phyloP scores from a whole-genome alignment of 2,113 vertebrate genomes.

The Lampris megalopsis region DNA sequence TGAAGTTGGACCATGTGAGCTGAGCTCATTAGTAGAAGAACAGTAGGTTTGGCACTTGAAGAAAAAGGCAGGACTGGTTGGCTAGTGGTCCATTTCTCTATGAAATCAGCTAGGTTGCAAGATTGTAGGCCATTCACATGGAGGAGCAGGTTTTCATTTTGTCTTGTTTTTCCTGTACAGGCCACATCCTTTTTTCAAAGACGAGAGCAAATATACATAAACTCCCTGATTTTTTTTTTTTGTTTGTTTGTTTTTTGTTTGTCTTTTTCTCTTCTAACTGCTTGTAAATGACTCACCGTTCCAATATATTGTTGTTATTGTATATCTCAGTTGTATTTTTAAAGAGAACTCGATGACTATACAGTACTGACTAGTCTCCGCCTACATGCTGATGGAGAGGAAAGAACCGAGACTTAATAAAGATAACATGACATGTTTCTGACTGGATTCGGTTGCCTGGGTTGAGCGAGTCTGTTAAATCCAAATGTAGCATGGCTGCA shows the following conservation, averaged over 20 bases:
- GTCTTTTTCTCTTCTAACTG: conserved; percentile 12
- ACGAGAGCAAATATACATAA: not conserved
- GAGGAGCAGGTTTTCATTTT: conserved; percentile 11
- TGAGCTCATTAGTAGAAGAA: conserved; percentile 4
- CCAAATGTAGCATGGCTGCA: not conserved
- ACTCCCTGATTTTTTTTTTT: conserved; percentile 18
- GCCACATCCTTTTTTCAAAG: not conserved
- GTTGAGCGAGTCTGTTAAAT: not conserved
- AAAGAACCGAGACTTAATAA: conserved; percentile 61
- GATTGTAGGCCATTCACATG: conserved; percentile 1
- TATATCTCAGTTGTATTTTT: conserved; percentile 72
- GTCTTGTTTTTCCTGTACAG: too few species aligned
- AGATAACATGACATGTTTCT: conserved; percentile 57
- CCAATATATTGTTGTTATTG: conserved; percentile 49
- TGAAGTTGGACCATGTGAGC: not conserved
- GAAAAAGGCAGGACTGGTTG: conserved; percentile 2
- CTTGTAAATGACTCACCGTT: conserved; percentile 41
- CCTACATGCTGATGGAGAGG: conserved; percentile 30
- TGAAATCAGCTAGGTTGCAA: conserved; percentile 4
- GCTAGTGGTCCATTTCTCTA: conserved; percentile 11
- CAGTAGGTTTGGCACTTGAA: not conserved
- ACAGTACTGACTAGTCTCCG: conserved; percentile 46
- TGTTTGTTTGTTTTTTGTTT: not conserved
- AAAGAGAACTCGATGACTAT: conserved; percentile 55
- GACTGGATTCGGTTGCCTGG: not conserved